Evolutionary conservation across 2,888 invertebrate genomes (phyloP), one percentile per base, ranked within the genome.

Genomic region (Imbricaverruca yamaguchii): DNA sequence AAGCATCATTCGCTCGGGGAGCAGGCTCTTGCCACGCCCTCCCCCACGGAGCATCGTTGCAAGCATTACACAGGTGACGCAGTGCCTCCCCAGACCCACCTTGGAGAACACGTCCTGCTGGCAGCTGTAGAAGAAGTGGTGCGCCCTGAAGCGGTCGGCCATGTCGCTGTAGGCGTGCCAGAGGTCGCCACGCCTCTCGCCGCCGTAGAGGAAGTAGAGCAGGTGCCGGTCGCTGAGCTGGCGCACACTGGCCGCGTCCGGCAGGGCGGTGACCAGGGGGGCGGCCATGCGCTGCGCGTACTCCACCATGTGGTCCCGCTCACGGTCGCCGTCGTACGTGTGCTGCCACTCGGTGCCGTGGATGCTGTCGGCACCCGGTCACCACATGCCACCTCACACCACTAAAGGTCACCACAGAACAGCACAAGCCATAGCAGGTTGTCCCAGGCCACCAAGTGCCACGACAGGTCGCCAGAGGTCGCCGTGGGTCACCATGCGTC

Each of bases 221-320:
- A 92, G 91, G 85, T 93, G 93, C 79, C 91, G 90, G 83, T 90
- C 91, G 86, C 93, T 93, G 13, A 94, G 89, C 86, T 91, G 91
- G 81, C 92, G 91, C 83, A 96, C 91, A 86, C 93, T 94, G 84
- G 94, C 93, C 12, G 92, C 89, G 85, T 92, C 92, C 21, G 92
- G 92, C 21, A 97, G 90, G 85, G 92, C 90, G 86, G 94, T 93
- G 0, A 97, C 93, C 0, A 95, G 92, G 0, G 96, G 96, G 82
- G 95, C 95, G 81, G 93, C 92, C 91, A 97, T 93, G 84, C 96
- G 90, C 83, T 92, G 87, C 0, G 95, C 95, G 91, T 96, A 98
- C 86, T 94, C 94, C 0, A 96, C 91, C 86, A 98, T 93, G 84
- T 96, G 96, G 83, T 96, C 94, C 86, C 93, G 93, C 56, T 91